These are phyloP conservation scores for Acrocephalus arundinaceus DNA, from an alignment of 2,113 vertebrate genomes.

Conservation along the genomic window DNA sequence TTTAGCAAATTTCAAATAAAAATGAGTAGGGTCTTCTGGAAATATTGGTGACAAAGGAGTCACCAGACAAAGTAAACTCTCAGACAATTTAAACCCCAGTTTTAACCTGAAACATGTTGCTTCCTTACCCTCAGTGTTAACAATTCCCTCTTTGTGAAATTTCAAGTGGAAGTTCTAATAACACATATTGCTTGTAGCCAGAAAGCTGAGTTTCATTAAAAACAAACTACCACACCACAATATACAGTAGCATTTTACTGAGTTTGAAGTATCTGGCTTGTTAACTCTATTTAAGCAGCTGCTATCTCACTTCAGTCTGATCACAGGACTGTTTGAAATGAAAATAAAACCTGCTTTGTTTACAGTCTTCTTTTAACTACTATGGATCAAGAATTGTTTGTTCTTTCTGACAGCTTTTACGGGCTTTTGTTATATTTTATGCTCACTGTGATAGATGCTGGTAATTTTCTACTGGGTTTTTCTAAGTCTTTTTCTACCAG, in stretches of 20 bases:
- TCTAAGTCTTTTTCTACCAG: slow-evolving; percentile 6
- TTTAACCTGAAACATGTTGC: neutral
- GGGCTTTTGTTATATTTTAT: slow-evolving; percentile 47
- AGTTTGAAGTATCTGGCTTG: slow-evolving; percentile 60
- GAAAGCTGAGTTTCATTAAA: slow-evolving; percentile 59
- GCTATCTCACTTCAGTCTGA: slow-evolving; percentile 62
- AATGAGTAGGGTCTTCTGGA: neutral
- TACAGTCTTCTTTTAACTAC: slow-evolving; percentile 44
- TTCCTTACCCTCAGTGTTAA: neutral
- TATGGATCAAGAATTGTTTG: slow-evolving; percentile 16
- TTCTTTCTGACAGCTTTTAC: slow-evolving; percentile 40
- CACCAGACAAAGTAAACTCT: neutral
- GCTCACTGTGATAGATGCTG: slow-evolving; percentile 16
- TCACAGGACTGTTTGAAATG: slow-evolving; percentile 58
- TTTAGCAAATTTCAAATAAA: neutral
- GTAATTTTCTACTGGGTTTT: slow-evolving; percentile 33
- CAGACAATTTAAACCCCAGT: neutral
- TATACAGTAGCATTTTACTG: slow-evolving; percentile 59
- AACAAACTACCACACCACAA: slow-evolving; percentile 33
- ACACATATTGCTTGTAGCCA: slow-evolving; percentile 22
- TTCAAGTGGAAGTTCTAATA: slow-evolving; percentile 47
- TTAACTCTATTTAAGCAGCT: slow-evolving; percentile 61
- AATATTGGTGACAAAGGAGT: neutral
- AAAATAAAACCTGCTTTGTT: slow-evolving; percentile 65
- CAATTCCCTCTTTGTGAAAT: slow-evolving; percentile 13